Conservation (phyloP, 2,888 invertebrate genomes). For the Melinopterus prodromus region DNA sequence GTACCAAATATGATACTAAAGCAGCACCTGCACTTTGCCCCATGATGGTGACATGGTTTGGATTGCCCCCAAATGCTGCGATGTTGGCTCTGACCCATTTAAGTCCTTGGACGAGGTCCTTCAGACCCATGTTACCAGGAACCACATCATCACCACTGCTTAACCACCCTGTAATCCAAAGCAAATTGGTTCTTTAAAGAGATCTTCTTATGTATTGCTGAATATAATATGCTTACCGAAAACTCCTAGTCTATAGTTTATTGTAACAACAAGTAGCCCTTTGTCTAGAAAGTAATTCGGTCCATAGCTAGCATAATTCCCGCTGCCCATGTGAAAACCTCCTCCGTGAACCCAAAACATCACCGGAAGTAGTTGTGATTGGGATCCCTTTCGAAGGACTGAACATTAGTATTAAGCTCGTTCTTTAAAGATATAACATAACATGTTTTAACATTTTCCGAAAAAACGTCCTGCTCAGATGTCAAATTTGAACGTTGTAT, state of each 20-base stretch:
- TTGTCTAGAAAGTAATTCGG: constrained; percentile 52
- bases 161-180: constrained; percentile 23
- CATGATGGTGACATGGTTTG: constrained; percentile 31
- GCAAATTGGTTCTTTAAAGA: not conserved
- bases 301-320: constrained; percentile 45
- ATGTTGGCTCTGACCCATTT: constrained; percentile 34
- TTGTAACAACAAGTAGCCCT: constrained; percentile 49
- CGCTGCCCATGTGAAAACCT: constrained; percentile 45
- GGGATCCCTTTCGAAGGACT: too few relatives aligned
- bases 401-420: too few relatives aligned
- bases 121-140: constrained; percentile 33
- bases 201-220: not conserved
- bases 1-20: constrained; percentile 25
- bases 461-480: too few relatives aligned
- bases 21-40: constrained; percentile 33
- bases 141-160: constrained; percentile 31
- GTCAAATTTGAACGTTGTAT: too few relatives aligned
- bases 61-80: constrained; percentile 38
- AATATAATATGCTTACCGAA: constrained; percentile 44
- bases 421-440: too few relatives aligned
- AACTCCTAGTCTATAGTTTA: constrained; percentile 52
- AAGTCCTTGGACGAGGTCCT: constrained; percentile 32
- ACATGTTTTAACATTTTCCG: too few relatives aligned
- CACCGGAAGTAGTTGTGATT: constrained; percentile 45
- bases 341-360: constrained; percentile 54